phyloP scores from a whole-genome alignment of 2,113 vertebrate species.

The Motacilla tschutschensis region DNA sequence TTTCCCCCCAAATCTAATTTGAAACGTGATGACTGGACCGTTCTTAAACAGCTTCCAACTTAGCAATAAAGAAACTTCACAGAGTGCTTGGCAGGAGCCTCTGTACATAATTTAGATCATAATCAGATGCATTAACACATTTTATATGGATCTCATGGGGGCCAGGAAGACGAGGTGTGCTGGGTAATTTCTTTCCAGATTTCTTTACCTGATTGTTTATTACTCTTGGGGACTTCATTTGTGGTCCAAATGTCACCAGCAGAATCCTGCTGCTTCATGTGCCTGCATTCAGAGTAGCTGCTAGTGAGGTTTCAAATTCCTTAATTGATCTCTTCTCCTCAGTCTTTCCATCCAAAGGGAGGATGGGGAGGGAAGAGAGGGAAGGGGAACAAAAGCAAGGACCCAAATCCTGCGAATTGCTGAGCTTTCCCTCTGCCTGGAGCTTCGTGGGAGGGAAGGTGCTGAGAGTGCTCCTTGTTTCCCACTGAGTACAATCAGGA shows the following conservation, averaged over 20 bases:
- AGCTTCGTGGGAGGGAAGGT: neutral
- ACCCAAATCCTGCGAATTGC: neutral
- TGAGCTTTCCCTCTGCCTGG: neutral
- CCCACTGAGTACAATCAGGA: neutral
- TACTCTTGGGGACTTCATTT: conserved; percentile 48
- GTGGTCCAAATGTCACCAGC: conserved; percentile 34
- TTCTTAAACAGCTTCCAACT: conserved; percentile 46
- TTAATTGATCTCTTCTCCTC: neutral
- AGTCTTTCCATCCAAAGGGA: neutral
- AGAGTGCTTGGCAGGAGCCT: conserved; percentile 55
- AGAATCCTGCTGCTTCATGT: conserved; percentile 18
- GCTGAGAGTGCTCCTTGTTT: neutral
- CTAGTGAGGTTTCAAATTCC: neutral
- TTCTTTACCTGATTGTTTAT: conserved; percentile 58
- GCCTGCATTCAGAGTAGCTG: conserved; percentile 21
- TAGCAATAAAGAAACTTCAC: conserved; percentile 39
- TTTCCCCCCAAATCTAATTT: conserved; percentile 14
- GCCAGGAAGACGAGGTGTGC: conserved; percentile 32
- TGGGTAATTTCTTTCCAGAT: conserved; percentile 54
- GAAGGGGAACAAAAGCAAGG: neutral
- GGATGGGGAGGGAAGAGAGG: neutral
- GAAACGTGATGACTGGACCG: conserved; percentile 41
- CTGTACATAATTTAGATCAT: conserved; percentile 58
- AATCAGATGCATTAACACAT: conserved; percentile 64
- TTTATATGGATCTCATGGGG: conserved; percentile 52